Evolutionary conservation across 1,140 invertebrate genomes (phyloP).

Genomic region (Drosophila seguyi): DNA sequence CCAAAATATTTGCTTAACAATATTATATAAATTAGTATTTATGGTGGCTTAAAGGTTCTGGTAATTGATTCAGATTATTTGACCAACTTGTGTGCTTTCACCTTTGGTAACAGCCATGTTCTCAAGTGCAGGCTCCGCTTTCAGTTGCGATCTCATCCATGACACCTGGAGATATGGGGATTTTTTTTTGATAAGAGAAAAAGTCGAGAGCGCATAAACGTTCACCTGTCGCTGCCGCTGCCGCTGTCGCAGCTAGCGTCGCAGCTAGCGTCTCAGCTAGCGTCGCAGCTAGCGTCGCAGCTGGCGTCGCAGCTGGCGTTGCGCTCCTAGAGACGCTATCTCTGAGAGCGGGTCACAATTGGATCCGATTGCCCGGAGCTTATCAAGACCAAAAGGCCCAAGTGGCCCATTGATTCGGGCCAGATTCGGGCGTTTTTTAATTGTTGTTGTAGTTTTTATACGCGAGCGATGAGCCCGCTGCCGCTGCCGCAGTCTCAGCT

Average conservation of each 20-base stretch:
- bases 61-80: neutral
- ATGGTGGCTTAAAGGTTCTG: neutral
- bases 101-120: neutral
- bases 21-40: neutral
- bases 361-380: constrained; percentile 14
- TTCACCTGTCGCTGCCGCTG: constrained; percentile 29
- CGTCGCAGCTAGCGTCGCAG: constrained; percentile 13
- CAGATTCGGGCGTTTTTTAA: constrained; percentile 34
- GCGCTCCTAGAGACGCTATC: constrained; percentile 17
- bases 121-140: neutral
- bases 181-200: constrained; percentile 24
- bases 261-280: neutral
- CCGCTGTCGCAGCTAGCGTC: constrained; percentile 1
- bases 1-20: neutral
- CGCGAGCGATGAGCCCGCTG: constrained; percentile 38
- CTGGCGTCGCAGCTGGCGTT: constrained; percentile 15
- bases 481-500: constrained; percentile 9
- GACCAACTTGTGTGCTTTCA: neutral
- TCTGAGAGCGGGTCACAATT: constrained; percentile 29
- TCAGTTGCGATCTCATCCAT: constrained; percentile 12
- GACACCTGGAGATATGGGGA: neutral
- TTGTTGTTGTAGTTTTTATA: constrained; percentile 5
- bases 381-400: constrained; percentile 44
- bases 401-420: constrained; percentile 58
- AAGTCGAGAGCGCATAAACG: constrained; percentile 31